Percentiles rank a stretch among this genome's conserved stretches.
phyloP scores from a whole-genome alignment of 2,113 vertebrate genomes.

The Mus spicilegus region DNA sequence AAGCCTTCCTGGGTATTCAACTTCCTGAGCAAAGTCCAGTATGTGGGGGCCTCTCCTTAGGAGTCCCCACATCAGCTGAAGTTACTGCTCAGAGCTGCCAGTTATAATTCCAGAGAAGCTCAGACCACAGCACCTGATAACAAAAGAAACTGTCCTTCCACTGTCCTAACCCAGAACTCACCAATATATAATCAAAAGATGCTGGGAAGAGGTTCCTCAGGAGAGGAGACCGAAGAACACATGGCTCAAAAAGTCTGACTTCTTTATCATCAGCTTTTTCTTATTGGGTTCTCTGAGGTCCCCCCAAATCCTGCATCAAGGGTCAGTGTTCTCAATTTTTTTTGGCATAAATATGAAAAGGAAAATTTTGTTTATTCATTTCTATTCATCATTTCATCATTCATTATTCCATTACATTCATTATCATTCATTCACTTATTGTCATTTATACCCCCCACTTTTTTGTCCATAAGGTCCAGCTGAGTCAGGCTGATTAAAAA shows the following conservation, averaged over 20 bases:
- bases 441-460: neutral
- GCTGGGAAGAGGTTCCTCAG: neutral
- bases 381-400: no score
- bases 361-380: no score
- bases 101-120: neutral
- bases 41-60: neutral
- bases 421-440: no score
- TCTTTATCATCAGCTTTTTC: slow-evolving; percentile 1
- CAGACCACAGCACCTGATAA: neutral
- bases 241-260: neutral
- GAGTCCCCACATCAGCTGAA: neutral
- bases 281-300: neutral
- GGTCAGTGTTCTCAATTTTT: neutral
- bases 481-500: slow-evolving; percentile 59
- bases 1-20: neutral
- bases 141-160: neutral
- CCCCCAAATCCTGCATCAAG: neutral
- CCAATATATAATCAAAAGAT: neutral
- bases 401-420: no score
- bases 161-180: neutral
- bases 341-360: neutral
- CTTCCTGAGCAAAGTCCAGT: neutral
- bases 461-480: slow-evolving; percentile 25
- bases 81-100: neutral
- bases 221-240: neutral